phyloP scores from a whole-genome alignment of 2,888 invertebrate genomes.

The Diarsia dahlii region DNA sequence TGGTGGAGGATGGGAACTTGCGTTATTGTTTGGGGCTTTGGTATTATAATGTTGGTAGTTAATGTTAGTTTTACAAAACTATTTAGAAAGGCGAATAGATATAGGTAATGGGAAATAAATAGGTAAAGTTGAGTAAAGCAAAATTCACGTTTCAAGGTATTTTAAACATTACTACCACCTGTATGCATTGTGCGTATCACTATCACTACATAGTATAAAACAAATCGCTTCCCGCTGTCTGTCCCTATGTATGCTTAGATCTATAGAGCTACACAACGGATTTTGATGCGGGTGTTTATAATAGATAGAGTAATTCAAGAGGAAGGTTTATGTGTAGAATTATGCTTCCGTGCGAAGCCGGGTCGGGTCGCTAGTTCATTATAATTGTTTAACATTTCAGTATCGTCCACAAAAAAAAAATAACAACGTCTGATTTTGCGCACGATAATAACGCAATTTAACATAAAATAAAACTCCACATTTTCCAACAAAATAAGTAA shows the following conservation, averaged over 20 bases:
- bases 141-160: too few relatives aligned
- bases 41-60: conserved; percentile 20
- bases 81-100: background rate
- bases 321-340: too few relatives aligned
- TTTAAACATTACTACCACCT: background rate
- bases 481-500: conserved; percentile 19
- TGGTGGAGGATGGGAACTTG: conserved; percentile 51
- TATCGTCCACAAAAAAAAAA: background rate
- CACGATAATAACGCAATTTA: conserved; percentile 14
- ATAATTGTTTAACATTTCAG: background rate
- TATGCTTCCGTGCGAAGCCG: too few relatives aligned
- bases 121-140: background rate
- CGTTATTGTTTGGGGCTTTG: conserved; percentile 60
- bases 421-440: background rate
- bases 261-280: too few relatives aligned
- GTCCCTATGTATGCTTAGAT: too few relatives aligned
- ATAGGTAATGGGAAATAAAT: background rate
- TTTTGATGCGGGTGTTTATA: too few relatives aligned
- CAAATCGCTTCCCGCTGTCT: too few relatives aligned
- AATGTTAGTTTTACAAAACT: background rate
- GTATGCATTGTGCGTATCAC: background rate
- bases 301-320: too few relatives aligned
- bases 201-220: too few relatives aligned
- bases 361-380: background rate
- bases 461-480: background rate